Evolutionary conservation across 2,888 invertebrate genomes (phyloP).

Genomic region (Xestia xanthographa): DNA sequence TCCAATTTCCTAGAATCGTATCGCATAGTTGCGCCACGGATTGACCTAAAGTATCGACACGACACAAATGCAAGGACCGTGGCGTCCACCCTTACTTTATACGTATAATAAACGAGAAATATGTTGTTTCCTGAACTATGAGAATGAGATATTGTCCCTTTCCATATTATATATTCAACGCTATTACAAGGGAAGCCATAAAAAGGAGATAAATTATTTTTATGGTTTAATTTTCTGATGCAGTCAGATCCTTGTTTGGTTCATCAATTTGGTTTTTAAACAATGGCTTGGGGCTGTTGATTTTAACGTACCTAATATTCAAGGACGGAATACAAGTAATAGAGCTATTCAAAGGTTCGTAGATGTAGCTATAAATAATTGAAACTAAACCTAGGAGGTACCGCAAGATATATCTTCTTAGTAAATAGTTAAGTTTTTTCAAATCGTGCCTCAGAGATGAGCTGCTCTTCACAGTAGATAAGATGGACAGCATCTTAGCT

Average conservation of each 20-base stretch:
- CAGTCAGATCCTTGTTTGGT: slow-evolving; percentile 1
- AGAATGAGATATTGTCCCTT: background rate
- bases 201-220: background rate
- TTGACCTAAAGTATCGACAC: background rate
- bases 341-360: background rate
- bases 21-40: background rate
- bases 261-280: background rate
- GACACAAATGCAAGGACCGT: background rate
- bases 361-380: background rate
- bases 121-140: slow-evolving; percentile 22
- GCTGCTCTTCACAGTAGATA: background rate
- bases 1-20: background rate
- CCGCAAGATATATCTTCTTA: too few species aligned
- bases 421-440: background rate
- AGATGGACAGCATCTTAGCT: too few species aligned
- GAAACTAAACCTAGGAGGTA: background rate
- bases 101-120: slow-evolving; percentile 39
- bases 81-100: background rate
- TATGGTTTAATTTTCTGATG: slow-evolving; percentile 22
- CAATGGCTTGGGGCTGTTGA: background rate
- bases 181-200: slow-evolving; percentile 5
- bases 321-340: too few species aligned
- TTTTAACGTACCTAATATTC: background rate
- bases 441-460: background rate
- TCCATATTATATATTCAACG: slow-evolving; percentile 1